These are phyloP conservation scores for Stictocephala bisonia DNA, from an alignment of 2,888 invertebrate species.

Conservation along the genomic window DNA sequence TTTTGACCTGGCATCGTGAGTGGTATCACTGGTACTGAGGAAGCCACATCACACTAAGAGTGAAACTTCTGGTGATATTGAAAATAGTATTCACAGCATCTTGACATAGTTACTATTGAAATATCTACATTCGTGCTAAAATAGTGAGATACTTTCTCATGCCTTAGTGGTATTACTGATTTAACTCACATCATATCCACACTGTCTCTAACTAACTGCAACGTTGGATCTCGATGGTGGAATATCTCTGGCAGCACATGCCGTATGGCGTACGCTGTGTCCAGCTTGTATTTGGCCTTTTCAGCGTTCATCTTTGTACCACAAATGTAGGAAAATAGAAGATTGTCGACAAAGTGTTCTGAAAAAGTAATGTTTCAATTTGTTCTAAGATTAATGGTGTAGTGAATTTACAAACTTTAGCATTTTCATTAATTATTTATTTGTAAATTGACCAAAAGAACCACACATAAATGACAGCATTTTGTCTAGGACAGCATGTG, in stretches of 20 bases:
- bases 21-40: no score
- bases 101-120: no score
- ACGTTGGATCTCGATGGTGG: constrained; percentile 38
- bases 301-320: constrained; percentile 54
- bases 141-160: no score
- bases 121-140: no score
- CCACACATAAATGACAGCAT: no score
- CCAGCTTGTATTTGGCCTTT: constrained; percentile 50
- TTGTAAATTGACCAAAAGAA: background rate
- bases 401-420: background rate
- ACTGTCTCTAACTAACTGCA: constrained; percentile 38
- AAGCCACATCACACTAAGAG: no score
- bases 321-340: constrained; percentile 42
- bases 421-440: background rate
- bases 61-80: no score
- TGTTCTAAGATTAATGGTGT: no score
- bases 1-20: no score
- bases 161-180: no score
- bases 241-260: constrained; percentile 36
- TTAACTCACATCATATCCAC: constrained; percentile 44
- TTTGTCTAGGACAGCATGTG: no score
- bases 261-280: constrained; percentile 50
- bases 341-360: constrained; percentile 42
- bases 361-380: constrained; percentile 13
- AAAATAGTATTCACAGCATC: no score